Evolutionary conservation across 2,113 vertebrate genomes (phyloP), one percentile per base, ranked within the genome.

Genomic region (Hoplias malabaricus): DNA sequence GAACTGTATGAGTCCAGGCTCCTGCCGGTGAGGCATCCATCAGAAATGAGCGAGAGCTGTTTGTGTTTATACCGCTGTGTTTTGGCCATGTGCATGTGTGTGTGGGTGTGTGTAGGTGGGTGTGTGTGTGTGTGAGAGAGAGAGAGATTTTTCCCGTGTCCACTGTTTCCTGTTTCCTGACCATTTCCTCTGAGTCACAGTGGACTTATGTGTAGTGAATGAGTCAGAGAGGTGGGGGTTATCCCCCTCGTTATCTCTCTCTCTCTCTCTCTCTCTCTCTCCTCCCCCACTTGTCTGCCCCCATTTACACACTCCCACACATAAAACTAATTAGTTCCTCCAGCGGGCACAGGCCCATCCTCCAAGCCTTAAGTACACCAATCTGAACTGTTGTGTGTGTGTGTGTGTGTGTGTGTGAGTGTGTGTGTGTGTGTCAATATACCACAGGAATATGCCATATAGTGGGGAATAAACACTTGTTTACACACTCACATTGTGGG

Each of bases 161-260:
- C 65, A 2, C 38, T 29, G 31, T 40, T 62, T 78, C 56, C 38
- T 29, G 31, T 40, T 62, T 78, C 56, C 66, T 61, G n/a, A 61
- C 40, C 5, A 14, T 14, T 62, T 78, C 54, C 65, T 69, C 54
- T 78, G 75, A 78, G n/a, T 78, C 75, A 78, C 34, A 48, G 40
- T 77, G 42, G 38, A 50, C 13, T 78, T 67, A 78, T 19, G 4
- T 54, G 21, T 67, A 62, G 34, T 78, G 75, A 78, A 50, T 78
- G 75, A 78, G 54, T 78, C 75, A 78, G 31, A 21, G 40, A 31
- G 27, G 14, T 27, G 21, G 54, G 23, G 54, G 54, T 12, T 57
- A 3, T 10, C 1, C 54, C 54, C 23, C 11, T 9, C 12, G 2
- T 6, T 11, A 2, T 11, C 13, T 11, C 42, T 43, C 42, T 11